Evolutionary conservation across 2,113 vertebrate species (phyloP).

Genomic region (Chionis minor): DNA sequence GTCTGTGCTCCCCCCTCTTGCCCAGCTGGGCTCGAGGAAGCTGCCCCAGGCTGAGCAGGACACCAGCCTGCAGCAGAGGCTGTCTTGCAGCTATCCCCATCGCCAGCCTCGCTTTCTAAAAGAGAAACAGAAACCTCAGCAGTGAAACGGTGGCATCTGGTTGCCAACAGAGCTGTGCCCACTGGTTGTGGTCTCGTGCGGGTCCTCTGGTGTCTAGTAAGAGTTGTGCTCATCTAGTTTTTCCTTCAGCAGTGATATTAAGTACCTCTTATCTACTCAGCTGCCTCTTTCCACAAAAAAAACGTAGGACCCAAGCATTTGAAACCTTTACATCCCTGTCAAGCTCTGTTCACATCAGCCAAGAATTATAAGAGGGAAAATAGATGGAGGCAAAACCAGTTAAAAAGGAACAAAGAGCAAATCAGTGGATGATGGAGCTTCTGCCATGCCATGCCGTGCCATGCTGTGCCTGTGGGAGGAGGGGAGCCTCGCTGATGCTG

Average conservation of each 20-base stretch:
- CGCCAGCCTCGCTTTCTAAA: not conserved
- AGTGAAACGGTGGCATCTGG: not conserved
- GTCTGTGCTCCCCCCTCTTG: not conserved
- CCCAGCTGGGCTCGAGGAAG: not conserved
- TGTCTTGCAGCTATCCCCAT: not conserved
- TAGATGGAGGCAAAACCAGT: not conserved
- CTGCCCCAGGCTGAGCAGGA: not conserved
- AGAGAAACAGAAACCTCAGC: not conserved
- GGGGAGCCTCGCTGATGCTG: not conserved
- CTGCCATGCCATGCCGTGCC: accelerated
- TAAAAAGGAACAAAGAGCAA: not conserved
- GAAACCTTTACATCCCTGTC: not conserved
- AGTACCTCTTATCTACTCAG: not conserved
- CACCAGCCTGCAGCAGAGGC: not conserved
- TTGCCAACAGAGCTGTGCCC: not conserved
- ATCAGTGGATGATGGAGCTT: not conserved
- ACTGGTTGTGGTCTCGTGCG: not conserved
- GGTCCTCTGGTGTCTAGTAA: not conserved
- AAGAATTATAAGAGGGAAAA: not conserved
- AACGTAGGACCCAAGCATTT: not conserved
- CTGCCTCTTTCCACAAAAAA: not conserved
- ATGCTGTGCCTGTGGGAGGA: not conserved
- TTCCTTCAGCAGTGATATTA: not conserved
- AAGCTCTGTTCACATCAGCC: not conserved
- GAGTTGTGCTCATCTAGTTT: not conserved